These are phyloP conservation scores for Tortricodes alternella DNA, from an alignment of 2,888 invertebrate genomes.

Conservation along the genomic window DNA sequence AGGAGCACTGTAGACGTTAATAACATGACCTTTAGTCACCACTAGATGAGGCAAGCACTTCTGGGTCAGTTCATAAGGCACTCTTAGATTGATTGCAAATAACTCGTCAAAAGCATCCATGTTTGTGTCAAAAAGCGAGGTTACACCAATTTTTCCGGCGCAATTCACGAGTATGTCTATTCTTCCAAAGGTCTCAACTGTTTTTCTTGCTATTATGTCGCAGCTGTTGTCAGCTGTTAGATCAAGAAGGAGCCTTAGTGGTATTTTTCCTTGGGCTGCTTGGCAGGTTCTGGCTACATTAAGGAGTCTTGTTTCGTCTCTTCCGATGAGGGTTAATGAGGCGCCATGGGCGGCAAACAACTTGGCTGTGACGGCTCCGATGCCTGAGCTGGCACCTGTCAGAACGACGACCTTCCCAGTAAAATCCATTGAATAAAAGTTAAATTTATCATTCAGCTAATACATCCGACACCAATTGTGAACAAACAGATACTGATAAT, in stretches of 20 bases:
- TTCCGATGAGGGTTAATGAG: constrained; percentile 27
- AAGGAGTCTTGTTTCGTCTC: constrained; percentile 30
- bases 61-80: constrained; percentile 32
- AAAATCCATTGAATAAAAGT: constrained; percentile 27
- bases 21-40: constrained; percentile 33
- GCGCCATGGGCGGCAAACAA: constrained; percentile 32
- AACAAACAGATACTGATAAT: background rate
- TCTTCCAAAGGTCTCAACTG: constrained; percentile 28
- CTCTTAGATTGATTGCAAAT: no score
- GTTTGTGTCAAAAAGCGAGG: constrained; percentile 31
- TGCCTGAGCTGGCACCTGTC: constrained; percentile 34
- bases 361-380: constrained; percentile 31
- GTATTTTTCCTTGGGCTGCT: constrained; percentile 21
- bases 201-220: constrained; percentile 29
- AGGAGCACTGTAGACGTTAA: constrained; percentile 29
- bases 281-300: constrained; percentile 24
- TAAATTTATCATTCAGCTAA: background rate
- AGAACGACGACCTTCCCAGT: constrained; percentile 32
- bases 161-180: constrained; percentile 34
- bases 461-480: background rate
- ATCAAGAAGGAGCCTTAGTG: constrained; percentile 26
- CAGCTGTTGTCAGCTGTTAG: constrained; percentile 26
- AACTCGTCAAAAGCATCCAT: constrained; percentile 32
- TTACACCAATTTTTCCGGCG: constrained; percentile 30
- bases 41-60: constrained; percentile 32